Percentiles rank a stretch among this genome's conserved stretches.
Conservation (phyloP, 2,797 vertebrate species). For the Cossypha polioptera region DNA sequence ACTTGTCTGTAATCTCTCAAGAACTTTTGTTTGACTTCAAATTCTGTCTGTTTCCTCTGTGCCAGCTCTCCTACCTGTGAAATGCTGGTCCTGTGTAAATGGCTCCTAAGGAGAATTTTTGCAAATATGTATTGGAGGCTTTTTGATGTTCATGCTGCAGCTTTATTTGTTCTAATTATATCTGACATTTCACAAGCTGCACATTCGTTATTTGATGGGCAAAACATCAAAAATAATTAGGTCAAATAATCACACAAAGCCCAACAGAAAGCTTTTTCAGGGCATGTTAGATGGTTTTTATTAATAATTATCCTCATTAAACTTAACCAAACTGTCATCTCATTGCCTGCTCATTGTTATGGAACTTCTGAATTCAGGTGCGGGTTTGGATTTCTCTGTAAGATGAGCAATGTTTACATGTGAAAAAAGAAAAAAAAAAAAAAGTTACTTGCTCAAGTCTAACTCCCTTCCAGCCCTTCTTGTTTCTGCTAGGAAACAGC, state of each 20-base stretch:
- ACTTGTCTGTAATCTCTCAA: background rate
- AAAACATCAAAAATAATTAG: conserved; percentile 47
- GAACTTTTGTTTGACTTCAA: background rate
- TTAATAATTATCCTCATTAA: conserved; percentile 49
- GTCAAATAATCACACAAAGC: conserved; percentile 6
- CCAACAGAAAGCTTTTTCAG: conserved; percentile 44
- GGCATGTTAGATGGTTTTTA: background rate
- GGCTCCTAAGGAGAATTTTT: background rate
- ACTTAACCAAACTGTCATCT: conserved; percentile 36
- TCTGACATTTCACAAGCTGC: conserved; percentile 41
- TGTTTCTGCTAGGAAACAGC: background rate
- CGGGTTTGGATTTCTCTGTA: conserved; percentile 34
- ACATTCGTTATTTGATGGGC: conserved; percentile 40
- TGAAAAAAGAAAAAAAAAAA: background rate
- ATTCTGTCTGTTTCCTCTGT: background rate
- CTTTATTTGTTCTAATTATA: conserved; percentile 59
- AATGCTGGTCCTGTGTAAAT: background rate
- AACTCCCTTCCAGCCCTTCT: background rate
- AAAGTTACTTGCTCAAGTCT: background rate
- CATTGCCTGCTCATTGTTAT: conserved; percentile 14
- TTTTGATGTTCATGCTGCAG: background rate
- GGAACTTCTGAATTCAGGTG: conserved; percentile 4
- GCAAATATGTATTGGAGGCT: background rate
- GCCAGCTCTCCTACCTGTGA: background rate
- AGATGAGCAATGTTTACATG: background rate